Evolutionary conservation across 2,888 invertebrate species (phyloP).

Genomic region (Julus scanicus): DNA sequence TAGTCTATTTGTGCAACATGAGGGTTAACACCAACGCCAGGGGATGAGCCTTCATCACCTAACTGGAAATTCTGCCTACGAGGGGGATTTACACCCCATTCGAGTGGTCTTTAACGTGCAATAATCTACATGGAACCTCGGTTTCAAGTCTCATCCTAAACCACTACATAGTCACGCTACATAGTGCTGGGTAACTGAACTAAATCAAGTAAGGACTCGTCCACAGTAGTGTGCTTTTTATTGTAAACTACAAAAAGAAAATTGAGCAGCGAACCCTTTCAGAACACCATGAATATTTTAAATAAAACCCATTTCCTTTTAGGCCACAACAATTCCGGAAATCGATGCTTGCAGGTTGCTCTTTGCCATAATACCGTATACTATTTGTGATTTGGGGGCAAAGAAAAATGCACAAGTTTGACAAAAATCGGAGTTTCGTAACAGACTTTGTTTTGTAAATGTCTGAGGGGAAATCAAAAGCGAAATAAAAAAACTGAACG

Average conservation of each 20-base stretch:
- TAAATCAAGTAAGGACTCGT: too few relatives aligned
- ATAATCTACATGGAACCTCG: too few relatives aligned
- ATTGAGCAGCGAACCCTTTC: background rate
- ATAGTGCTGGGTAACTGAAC: too few relatives aligned
- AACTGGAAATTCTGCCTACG: too few relatives aligned
- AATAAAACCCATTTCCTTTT: background rate
- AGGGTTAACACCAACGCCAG: too few relatives aligned
- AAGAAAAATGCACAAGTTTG: background rate
- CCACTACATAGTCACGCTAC: too few relatives aligned
- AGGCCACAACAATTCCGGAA: background rate
- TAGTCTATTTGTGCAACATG: too few relatives aligned
- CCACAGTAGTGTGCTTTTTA: background rate
- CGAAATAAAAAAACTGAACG: background rate
- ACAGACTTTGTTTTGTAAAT: background rate
- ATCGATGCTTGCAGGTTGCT: constrained; percentile 26
- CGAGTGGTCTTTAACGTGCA: too few relatives aligned
- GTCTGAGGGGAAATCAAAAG: background rate
- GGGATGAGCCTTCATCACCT: too few relatives aligned
- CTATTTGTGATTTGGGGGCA: constrained; percentile 17
- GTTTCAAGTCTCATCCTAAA: too few relatives aligned
- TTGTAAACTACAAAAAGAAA: background rate
- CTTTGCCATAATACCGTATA: too few relatives aligned
- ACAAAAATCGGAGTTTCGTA: background rate
- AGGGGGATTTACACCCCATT: too few relatives aligned
- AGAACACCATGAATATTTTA: constrained; percentile 1